Base-by-base conservation (phyloP, 92 coral and sea anemone species). In the Phenganax marumi region DNA sequence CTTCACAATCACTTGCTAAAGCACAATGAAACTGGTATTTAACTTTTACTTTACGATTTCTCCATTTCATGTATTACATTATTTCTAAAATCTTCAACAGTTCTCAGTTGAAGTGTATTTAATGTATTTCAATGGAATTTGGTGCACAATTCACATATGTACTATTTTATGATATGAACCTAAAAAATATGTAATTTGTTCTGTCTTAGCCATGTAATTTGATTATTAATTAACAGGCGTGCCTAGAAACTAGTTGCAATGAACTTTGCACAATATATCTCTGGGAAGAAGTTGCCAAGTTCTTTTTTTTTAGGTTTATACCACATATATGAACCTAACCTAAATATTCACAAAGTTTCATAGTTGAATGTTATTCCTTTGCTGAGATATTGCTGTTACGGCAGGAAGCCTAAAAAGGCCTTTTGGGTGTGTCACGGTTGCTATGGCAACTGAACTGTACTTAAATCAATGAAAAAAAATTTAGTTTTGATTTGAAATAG, bases 401-500 rank as follows among this genome's bases (percentile, higher is more conserved):
- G 68, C 22, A 62, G 24, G 22, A 0, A 24, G 22, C 68, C 68
- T 13, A 62, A 62, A 62, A 62, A 13, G 68, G 68, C 10, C 19
- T 19, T 62, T 62, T 62, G 68, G 68, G 68, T 62, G 68, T 62
- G 68, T 3, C 68, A 62, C 25, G 11, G 68, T 62, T 62, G 68
- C 68, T 24, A 62, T 62, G 68, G 24, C 68, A 62, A 62, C 68
- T 10, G 75, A 70, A 70, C 68, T 13, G 68, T 62, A 19, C 24
- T 62, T 19, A 62, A 62, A 62, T 62, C 21, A 62, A 18, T 62
- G 68, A 62, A 62, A 13, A 33, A 13, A 62, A 62, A 1, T 62
- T 19, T 19, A 62, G 3, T 62, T 62, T 62, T 62, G 17, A 62
- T 62, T 19, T 62, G 22, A 24, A 62, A 16, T 62, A 62, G 21